Conservation (phyloP, 2,888 invertebrate genomes). For the Phasia obesa region DNA sequence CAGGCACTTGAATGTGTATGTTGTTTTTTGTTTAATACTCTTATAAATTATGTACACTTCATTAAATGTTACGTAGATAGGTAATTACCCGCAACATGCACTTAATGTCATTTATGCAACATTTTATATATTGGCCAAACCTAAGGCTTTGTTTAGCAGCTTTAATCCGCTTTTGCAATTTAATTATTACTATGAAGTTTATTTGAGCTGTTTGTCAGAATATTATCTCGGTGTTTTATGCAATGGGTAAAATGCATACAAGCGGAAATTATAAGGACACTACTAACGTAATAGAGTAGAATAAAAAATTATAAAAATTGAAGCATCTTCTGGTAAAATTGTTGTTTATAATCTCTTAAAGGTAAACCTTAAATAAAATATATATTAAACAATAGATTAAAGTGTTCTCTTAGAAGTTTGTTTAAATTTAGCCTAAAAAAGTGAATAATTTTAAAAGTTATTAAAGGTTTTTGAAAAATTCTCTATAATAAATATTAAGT, state of each 20-base stretch:
- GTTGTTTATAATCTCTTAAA: background rate
- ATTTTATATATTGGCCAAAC: background rate
- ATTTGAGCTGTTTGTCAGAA: conserved; percentile 4
- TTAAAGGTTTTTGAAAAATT: too few species aligned
- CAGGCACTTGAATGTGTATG: background rate
- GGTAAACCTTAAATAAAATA: too few species aligned
- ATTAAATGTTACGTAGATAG: background rate
- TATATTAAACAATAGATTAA: too few species aligned
- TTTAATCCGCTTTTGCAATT: conserved; percentile 33
- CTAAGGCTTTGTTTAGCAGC: background rate
- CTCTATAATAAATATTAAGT: conserved; percentile 14
- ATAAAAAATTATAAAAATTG: background rate
- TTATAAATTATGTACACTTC: background rate
- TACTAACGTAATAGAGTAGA: too few species aligned
- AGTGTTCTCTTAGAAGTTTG: too few species aligned
- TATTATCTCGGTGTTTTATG: background rate
- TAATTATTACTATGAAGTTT: conserved; percentile 30
- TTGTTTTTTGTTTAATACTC: conserved; percentile 4
- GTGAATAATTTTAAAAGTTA: too few species aligned
- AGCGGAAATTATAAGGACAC: background rate
- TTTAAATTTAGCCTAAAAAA: too few species aligned
- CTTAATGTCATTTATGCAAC: background rate
- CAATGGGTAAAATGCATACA: conserved; percentile 5
- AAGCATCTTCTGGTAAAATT: background rate
- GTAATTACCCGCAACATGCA: background rate